phyloP scores from a whole-genome alignment of 2,113 vertebrate genomes.

The Eclectus roratus region DNA sequence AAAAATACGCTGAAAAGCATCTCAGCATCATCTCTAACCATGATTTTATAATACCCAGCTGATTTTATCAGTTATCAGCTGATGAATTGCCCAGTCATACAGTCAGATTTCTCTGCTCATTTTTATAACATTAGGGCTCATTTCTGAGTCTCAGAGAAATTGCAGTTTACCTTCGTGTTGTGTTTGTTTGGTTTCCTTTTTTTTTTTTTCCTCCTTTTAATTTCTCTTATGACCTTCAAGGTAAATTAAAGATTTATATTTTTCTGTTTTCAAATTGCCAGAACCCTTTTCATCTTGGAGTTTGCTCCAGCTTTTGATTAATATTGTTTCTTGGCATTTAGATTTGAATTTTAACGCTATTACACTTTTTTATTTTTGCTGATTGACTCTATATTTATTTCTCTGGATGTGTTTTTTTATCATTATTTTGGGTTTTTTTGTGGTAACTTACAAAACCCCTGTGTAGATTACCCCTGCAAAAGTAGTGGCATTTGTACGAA shows the following conservation, averaged over 20 bases:
- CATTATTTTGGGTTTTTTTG: not conserved
- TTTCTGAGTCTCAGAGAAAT: not conserved
- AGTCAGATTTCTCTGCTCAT: not conserved
- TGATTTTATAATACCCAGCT: not conserved
- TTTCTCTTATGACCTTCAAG: not conserved
- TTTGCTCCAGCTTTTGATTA: not conserved
- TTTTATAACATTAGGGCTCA: not conserved
- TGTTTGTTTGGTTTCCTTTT: not conserved
- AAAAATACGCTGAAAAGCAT: not conserved
- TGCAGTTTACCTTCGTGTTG: not conserved
- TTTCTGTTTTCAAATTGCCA: not conserved
- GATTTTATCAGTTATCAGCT: not conserved
- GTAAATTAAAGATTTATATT: not conserved
- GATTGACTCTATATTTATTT: not conserved
- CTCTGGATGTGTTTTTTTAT: not conserved
- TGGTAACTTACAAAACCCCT: not conserved
- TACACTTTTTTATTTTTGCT: not conserved
- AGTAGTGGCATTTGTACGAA: not conserved
- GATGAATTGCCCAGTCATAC: not conserved
- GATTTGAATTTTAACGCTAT: conserved; percentile 1
- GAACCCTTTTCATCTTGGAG: not conserved
- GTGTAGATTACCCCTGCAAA: not conserved
- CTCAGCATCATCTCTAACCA: not conserved
- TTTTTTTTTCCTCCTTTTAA: not conserved
- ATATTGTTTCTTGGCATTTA: not conserved